Evolutionary conservation across 2,888 invertebrate genomes (phyloP).

Genomic region (Blastobasis lacticolella): DNA sequence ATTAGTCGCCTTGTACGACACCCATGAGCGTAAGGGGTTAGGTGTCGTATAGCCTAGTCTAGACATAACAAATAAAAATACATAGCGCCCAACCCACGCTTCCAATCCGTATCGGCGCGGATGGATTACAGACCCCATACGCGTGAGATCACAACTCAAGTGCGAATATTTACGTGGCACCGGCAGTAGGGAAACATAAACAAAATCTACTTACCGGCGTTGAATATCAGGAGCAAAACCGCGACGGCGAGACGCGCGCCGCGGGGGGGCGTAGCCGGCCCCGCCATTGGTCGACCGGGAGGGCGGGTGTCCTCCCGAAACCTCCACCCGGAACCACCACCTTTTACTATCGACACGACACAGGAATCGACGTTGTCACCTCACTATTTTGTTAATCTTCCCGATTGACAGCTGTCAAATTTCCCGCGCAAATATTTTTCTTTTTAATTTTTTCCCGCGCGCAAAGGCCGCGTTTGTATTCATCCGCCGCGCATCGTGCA

Average conservation of each 20-base stretch:
- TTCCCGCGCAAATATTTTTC: conserved; percentile 5
- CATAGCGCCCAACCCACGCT: too few relatives aligned
- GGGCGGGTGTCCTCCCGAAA: conserved; percentile 33
- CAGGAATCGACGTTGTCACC: conserved; percentile 6
- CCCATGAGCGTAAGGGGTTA: too few relatives aligned
- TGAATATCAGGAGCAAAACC: conserved; percentile 41
- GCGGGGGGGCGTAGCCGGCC: conserved; percentile 56
- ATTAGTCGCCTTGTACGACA: too few relatives aligned
- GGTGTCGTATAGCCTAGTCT: too few relatives aligned
- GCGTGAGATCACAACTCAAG: too few relatives aligned
- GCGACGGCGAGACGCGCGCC: conserved; percentile 37
- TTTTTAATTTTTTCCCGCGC: conserved; percentile 18
- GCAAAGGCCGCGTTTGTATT: conserved; percentile 23
- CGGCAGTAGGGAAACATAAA: not conserved
- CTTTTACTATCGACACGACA: too few relatives aligned
- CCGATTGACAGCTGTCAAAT: conserved; percentile 4
- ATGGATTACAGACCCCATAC: too few relatives aligned
- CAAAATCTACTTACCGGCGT: conserved; percentile 45
- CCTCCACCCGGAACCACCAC: too few relatives aligned
- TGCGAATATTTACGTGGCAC: too few relatives aligned
- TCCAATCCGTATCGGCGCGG: too few relatives aligned
- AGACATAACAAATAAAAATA: too few relatives aligned
- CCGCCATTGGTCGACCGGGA: conserved; percentile 61
- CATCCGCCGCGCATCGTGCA: conserved; percentile 30
- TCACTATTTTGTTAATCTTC: conserved; percentile 8